Evolutionary conservation across 2,888 invertebrate species (phyloP), one percentile per base, ranked within the genome.

Genomic region (Coelogynopora nodosa): DNA sequence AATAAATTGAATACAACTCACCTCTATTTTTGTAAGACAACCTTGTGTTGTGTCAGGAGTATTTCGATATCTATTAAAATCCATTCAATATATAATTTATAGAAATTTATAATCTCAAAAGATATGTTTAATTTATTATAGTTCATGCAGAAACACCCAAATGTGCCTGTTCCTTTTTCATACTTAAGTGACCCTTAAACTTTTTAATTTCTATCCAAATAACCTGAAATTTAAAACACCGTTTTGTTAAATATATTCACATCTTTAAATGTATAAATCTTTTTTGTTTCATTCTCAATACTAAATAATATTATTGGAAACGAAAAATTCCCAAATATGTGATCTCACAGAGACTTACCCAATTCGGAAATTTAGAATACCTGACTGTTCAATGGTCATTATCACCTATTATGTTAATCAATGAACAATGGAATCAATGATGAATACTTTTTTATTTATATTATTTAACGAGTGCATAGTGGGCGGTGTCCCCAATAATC

Each of bases 21-120:
- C 74, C 74, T 74, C 5, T 26, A 74, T 74, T 74, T 74, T 74
- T 26, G 18, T 74, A 74, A 74, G 5, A 74, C 74, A 74, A 74
- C 74, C 5, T 74, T 74, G 74, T 74, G 2, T 74, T 26, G 74
- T 74, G 2, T 74, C 74, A 26, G 74, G 27, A 5, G 74, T 23
- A 74, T 74, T 74, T 74, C 27, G 74, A 74, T 74, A 74, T 74
- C 74, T 74, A 74, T 74, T 74, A 74, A 74, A 74, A 74, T 74
- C 74, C 74, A 74, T 74, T 74, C 74, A 74, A 74, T 74, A 74
- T 26, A 74, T 74, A 74, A 74, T 26, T 74, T 26, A 74, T 26
- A 74, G 74, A 74, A 74, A 74, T 13, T 74, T 74, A 74, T 74
- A 74, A 74, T 74, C 74, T 74, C 74, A 74, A 74, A 23, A 74